Evolutionary conservation across 2,888 invertebrate genomes (phyloP), one percentile per base, ranked within the genome.

Genomic region (Chaetogeoica ovagalla): DNA sequence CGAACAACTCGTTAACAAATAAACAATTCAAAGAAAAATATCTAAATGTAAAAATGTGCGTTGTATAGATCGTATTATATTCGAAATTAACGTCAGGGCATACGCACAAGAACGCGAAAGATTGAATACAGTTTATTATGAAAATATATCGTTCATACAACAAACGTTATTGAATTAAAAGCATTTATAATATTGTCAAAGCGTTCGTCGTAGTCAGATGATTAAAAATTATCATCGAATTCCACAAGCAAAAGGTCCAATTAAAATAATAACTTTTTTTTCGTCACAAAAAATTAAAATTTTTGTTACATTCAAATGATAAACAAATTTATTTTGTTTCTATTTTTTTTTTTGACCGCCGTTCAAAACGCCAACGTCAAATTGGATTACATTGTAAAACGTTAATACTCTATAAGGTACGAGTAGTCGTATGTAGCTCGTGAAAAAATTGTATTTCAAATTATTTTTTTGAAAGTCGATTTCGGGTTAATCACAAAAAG

Each of bases 201-300:
- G 15, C 21, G 15, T 39, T 57, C n/a, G 15, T 15, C 37, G 57
- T 39, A 57, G 37, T 37, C 11, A n/a, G n/a, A 15, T 15, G n/a
- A 70, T 57, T 57, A 65, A 55, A 57, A 70, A 7, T 21, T 57
- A 70, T 70, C 37, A 57, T 37, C n/a, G 15, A 37, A 70, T 30
- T 19, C 6, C 30, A n/a, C 15, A 11, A 5, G 30, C 15, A 52
- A 30, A 69, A 52, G 19, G 23, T 55, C 30, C 23, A 30, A 68
- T 68, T 30, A 30, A 7, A 68, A 19, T 19, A 30, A n/a, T 55
- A 69, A 30, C 2, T 55, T 0, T 5, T 69, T 55, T 69, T 19
- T 69, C 55, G 17, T 1, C 21, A n/a, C 15, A 21, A 71, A 48
- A 48, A 13, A 48, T 1, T 48, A 48, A 43, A 9, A 48, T 48